Conservation (phyloP, 2,888 invertebrate species). For the Notodromas monacha region DNA sequence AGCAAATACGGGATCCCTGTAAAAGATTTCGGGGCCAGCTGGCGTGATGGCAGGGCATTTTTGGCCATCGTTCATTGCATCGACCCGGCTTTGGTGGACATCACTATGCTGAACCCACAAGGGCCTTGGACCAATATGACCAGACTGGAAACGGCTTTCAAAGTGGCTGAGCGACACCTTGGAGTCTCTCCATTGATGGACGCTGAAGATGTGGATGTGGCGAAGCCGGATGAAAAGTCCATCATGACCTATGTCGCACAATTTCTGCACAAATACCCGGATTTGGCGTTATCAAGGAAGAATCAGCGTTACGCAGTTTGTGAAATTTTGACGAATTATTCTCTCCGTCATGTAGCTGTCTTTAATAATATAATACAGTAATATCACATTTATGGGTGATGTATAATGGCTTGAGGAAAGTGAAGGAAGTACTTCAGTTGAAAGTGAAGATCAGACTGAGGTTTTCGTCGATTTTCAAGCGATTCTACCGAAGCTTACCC, state of each 20-base stretch:
- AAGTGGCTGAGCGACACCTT: slow-evolving; percentile 57
- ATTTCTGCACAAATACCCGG: slow-evolving; percentile 48
- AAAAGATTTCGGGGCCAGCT: slow-evolving; percentile 46
- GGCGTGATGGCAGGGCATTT: slow-evolving; percentile 85
- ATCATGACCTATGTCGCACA: slow-evolving; percentile 97
- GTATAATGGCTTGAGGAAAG: too few species aligned
- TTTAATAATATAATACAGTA: too few species aligned
- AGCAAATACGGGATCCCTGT: neutral
- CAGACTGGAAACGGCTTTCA: slow-evolving; percentile 66
- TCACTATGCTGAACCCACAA: too few species aligned
- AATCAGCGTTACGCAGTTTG: too few species aligned
- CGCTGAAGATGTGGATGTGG: slow-evolving; percentile 80
- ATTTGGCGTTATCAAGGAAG: too few species aligned
- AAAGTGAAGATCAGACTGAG: too few species aligned
- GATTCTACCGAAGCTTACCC: too few species aligned
- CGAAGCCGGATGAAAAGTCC: slow-evolving; percentile 80
- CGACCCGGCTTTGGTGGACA: slow-evolving; percentile 59
- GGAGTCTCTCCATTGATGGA: slow-evolving; percentile 70
- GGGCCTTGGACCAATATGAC: slow-evolving; percentile 43
- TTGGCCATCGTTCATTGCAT: slow-evolving; percentile 78
- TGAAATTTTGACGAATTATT: too few species aligned
- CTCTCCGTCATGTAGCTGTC: too few species aligned
- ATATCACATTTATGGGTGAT: too few species aligned
- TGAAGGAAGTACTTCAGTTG: too few species aligned
- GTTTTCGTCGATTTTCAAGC: too few species aligned